These are phyloP conservation scores for Choloepus didactylus DNA, from an alignment of 2,797 vertebrate genomes.

Conservation along the genomic window DNA sequence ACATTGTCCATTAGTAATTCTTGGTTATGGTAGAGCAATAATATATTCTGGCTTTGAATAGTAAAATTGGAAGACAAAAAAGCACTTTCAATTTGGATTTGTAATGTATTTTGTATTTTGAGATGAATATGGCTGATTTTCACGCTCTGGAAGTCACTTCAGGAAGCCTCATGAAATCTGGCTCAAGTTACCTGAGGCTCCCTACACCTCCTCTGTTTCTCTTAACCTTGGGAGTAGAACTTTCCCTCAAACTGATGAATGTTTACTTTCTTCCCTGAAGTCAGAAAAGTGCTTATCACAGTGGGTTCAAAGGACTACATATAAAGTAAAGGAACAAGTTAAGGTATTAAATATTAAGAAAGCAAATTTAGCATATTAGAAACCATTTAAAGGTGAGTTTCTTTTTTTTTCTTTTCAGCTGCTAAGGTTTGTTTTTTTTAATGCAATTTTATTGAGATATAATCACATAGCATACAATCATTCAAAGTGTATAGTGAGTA, in stretches of 20 bases:
- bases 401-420: no score
- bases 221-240: background rate
- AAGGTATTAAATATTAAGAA: background rate
- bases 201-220: background rate
- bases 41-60: background rate
- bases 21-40: background rate
- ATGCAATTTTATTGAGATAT: no score
- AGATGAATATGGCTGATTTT: background rate
- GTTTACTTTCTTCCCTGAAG: background rate
- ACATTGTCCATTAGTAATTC: background rate
- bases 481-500: no score
- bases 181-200: background rate
- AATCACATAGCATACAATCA: no score
- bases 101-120: slow-evolving; percentile 10
- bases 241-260: background rate
- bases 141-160: background rate
- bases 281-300: background rate
- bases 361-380: background rate
- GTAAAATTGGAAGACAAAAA: background rate
- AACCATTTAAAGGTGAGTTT: background rate
- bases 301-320: background rate
- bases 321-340: background rate
- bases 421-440: no score
- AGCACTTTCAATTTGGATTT: background rate
- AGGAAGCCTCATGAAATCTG: background rate